phyloP scores from a whole-genome alignment of 2,888 invertebrate genomes.

The Drosophila mimetica region DNA sequence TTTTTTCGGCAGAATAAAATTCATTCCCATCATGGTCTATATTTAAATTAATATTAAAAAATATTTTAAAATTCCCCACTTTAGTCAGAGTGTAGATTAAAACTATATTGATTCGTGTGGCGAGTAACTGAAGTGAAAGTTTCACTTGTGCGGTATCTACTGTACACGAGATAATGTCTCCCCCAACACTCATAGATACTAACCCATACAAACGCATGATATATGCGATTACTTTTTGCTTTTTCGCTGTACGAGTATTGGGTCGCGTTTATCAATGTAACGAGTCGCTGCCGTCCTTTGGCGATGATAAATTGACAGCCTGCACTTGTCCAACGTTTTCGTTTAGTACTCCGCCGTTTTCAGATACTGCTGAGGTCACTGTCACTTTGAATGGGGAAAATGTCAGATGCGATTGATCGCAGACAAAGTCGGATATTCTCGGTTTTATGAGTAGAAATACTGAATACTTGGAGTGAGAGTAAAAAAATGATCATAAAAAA shows the following conservation, averaged over 20 bases:
- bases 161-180: constrained; percentile 37
- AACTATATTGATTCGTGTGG: constrained; percentile 10
- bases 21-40: no score
- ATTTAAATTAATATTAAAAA: no score
- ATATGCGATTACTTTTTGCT: constrained; percentile 18
- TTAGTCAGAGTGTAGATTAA: constrained; percentile 17
- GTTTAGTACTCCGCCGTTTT: constrained; percentile 18
- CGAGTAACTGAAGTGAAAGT: constrained; percentile 17
- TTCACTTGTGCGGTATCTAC: constrained; percentile 23
- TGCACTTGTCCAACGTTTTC: constrained; percentile 41
- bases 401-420: constrained; percentile 18
- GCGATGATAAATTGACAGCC: constrained; percentile 49
- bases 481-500: neutral
- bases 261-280: constrained; percentile 47
- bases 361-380: constrained; percentile 28
- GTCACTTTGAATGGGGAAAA: constrained; percentile 19
- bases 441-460: neutral
- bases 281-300: constrained; percentile 41
- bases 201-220: constrained; percentile 19
- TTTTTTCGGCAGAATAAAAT: no score
- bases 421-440: constrained; percentile 1
- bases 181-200: constrained; percentile 12
- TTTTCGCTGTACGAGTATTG: constrained; percentile 15
- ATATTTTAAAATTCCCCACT: no score
- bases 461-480: neutral